Percentiles rank a stretch among this genome's conserved stretches.
Conservation (phyloP, 2,888 invertebrate species). For the Proisotoma minuta region DNA sequence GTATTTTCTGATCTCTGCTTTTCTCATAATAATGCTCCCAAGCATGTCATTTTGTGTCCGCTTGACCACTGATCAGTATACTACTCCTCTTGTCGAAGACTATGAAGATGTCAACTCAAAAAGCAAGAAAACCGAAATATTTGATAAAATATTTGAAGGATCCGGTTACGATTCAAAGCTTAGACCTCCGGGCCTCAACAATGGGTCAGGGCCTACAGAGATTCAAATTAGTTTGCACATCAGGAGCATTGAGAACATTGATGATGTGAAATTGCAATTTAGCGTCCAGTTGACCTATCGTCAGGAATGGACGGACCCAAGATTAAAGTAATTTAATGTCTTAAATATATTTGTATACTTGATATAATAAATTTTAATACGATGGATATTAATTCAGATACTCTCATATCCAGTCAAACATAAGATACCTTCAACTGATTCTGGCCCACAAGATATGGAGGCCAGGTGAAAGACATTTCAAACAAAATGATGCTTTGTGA, state of each 20-base stretch:
- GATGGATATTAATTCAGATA: neutral
- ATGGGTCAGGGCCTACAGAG: slow-evolving; percentile 27
- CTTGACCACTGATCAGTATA: neutral
- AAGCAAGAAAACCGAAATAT: slow-evolving; percentile 86
- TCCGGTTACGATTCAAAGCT: slow-evolving; percentile 87
- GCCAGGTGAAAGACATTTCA: neutral
- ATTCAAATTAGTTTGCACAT: slow-evolving; percentile 28
- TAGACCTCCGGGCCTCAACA: slow-evolving; percentile 81
- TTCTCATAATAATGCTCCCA: too few relatives aligned
- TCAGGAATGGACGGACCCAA: slow-evolving; percentile 40
- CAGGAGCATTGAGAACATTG: slow-evolving; percentile 33
- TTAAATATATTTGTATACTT: neutral
- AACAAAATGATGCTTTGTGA: too few relatives aligned
- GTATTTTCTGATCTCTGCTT: too few relatives aligned
- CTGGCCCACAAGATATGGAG: slow-evolving; percentile 29
- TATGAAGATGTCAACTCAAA: slow-evolving; percentile 77
- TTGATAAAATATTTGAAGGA: slow-evolving; percentile 84
- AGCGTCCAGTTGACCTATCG: slow-evolving; percentile 37
- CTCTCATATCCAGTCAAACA: slow-evolving; percentile 24
- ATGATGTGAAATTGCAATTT: slow-evolving; percentile 41
- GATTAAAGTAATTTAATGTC: slow-evolving; percentile 24
- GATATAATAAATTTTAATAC: neutral
- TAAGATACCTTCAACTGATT: slow-evolving; percentile 27
- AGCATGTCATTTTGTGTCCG: too few relatives aligned
- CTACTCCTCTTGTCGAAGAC: slow-evolving; percentile 18